Evolutionary conservation across 2,113 vertebrate species (phyloP).

Genomic region (Notechis scutatus): DNA sequence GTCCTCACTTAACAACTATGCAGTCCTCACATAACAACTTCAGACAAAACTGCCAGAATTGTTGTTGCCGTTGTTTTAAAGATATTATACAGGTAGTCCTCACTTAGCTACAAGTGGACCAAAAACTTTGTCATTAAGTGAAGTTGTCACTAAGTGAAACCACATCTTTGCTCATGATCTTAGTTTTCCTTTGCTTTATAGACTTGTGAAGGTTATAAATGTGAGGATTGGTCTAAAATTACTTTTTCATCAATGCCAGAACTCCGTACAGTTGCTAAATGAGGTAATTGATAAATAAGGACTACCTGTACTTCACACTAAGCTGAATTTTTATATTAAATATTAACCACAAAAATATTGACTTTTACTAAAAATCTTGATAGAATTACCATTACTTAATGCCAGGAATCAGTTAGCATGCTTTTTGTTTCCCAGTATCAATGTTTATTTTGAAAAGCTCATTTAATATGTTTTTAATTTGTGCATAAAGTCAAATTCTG

Average conservation of each 20-base stretch:
- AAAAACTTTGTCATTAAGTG: neutral
- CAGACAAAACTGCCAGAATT: neutral
- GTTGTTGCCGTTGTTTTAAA: neutral
- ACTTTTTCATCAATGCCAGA: neutral
- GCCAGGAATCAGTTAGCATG: neutral
- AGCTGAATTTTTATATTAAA: slow-evolving; percentile 22
- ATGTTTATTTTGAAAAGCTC: neutral
- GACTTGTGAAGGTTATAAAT: neutral
- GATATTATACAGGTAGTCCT: neutral
- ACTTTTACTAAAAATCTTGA: slow-evolving; percentile 25
- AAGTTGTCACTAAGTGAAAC: neutral
- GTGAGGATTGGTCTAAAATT: neutral
- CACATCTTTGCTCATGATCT: neutral
- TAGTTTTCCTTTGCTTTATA: neutral
- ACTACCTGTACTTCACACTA: neutral
- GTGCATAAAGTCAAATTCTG: neutral
- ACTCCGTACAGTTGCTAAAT: neutral
- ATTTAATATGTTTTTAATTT: neutral
- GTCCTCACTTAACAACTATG: neutral
- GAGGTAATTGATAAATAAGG: neutral
- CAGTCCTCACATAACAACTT: neutral
- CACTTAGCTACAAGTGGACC: neutral
- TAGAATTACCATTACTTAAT: neutral
- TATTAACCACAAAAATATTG: slow-evolving; percentile 29
- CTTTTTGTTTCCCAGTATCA: neutral